Evolutionary conservation across 2,113 vertebrate species (phyloP).

Genomic region (Isurus oxyrinchus): DNA sequence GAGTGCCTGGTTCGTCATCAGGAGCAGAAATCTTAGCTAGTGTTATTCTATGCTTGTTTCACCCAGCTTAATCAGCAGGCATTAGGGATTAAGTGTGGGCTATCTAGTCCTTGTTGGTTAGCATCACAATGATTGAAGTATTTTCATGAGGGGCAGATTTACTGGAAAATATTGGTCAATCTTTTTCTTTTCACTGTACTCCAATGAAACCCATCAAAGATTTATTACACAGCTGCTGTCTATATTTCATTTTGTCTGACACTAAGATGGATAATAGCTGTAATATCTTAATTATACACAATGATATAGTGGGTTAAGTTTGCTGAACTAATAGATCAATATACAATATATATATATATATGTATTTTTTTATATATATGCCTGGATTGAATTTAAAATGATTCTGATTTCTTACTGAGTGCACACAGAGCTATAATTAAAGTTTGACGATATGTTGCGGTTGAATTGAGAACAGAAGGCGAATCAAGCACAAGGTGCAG

Average conservation of each 20-base stretch:
- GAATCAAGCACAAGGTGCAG: background rate
- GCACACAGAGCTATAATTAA: background rate
- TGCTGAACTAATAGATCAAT: background rate
- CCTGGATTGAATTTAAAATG: background rate
- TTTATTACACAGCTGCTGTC: background rate
- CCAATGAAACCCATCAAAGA: background rate
- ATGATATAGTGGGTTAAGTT: background rate
- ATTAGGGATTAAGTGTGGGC: background rate
- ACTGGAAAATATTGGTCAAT: background rate
- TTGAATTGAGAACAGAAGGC: background rate
- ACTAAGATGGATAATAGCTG: background rate
- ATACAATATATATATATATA: too few species aligned
- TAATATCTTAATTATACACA: background rate
- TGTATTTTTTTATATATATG: background rate
- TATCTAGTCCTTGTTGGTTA: background rate
- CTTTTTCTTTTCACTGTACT: background rate
- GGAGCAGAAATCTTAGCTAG: background rate
- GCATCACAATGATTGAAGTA: background rate
- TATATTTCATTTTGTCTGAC: background rate
- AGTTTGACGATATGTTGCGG: background rate
- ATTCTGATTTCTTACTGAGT: background rate
- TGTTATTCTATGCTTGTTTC: background rate
- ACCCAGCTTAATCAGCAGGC: background rate
- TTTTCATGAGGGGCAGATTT: background rate
- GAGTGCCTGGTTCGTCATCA: background rate